These are phyloP conservation scores for Limenitis arthemis DNA, from an alignment of 2,888 invertebrate species.

Conservation along the genomic window DNA sequence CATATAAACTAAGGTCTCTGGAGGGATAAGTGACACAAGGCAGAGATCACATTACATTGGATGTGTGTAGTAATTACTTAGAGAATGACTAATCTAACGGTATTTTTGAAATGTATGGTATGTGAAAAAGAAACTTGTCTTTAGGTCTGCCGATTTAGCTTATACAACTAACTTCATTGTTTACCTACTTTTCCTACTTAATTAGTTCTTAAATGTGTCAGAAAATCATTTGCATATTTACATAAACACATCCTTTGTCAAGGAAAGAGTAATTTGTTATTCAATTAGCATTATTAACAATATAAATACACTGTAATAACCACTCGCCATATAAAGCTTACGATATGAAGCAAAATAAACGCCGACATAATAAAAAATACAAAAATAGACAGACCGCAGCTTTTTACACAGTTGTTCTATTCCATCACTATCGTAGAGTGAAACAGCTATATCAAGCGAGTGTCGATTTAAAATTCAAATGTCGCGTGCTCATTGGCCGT, in stretches of 20 bases:
- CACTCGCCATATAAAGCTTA: too few relatives aligned
- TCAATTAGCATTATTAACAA: too few relatives aligned
- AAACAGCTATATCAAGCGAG: conserved; percentile 47
- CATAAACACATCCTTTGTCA: too few relatives aligned
- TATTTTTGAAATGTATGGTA: conserved; percentile 31
- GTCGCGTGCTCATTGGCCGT: conserved; percentile 59
- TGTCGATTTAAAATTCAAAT: conserved; percentile 51
- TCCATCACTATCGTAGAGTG: conserved; percentile 32
- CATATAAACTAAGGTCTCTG: conserved; percentile 6
- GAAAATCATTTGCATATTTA: too few relatives aligned
- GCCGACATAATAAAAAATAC: neutral
- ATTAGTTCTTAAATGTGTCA: too few relatives aligned
- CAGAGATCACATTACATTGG: conserved; percentile 35
- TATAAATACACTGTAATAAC: too few relatives aligned
- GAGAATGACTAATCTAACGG: conserved; percentile 58
- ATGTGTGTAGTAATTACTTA: conserved; percentile 44
- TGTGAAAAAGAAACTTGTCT: conserved; percentile 3
- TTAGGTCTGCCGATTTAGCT: neutral
- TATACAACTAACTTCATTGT: too few relatives aligned
- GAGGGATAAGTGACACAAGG: conserved; percentile 15
- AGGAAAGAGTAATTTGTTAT: too few relatives aligned
- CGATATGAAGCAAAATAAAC: neutral
- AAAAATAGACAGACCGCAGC: conserved; percentile 1
- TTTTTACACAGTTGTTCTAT: neutral
- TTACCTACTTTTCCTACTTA: too few relatives aligned